Evolutionary conservation across 2,888 invertebrate genomes (phyloP), one percentile per base, ranked within the genome.

Genomic region (Pharmacophagus antenor): DNA sequence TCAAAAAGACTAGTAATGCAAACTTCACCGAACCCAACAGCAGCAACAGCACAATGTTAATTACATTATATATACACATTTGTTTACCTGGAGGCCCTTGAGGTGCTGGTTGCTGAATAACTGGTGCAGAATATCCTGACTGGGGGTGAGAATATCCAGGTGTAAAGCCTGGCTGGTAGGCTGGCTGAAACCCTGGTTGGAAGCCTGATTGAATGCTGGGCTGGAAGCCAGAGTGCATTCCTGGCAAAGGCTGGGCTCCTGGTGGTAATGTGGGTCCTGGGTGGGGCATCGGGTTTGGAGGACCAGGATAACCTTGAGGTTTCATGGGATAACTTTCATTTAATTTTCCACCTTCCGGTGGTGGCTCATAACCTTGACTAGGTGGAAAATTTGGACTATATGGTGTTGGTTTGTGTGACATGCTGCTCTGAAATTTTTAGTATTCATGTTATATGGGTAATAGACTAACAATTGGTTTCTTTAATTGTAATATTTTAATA

Each of bases 351-450:
- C 68, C 71, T 62, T 90, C 88, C n/a, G 72, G 65, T 15, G 88
- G 84, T 18, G 83, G 81, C 56, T 70, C 81, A 74, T 90, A 91
- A 8, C 89, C 90, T 67, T 87, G 87, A 66, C 77, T 80, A 50
- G 68, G 63, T 7, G 91, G 90, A 65, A 87, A 91, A 68, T 91
- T 91, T 20, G 91, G 91, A 3, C 89, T 80, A 61, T 86, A 89
- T 18, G 88, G 85, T 15, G 77, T 80, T 53, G 71, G 79, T 70
- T 88, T 85, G 68, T 90, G 88, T 1, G 90, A 89, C 90, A 91
- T 44, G 18, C 17, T 10, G 4, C 15, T 37, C 37, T 37, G 37
- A 37, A 37, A 37, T 37, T 27, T 27, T 37, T 5, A n/a, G 6
- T 15, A 10, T 3, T 31, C 3, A 0, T 12, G 12, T 31, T 31